Evolutionary conservation across 2,113 vertebrate species (phyloP).

Genomic region (Ameiurus melas): DNA sequence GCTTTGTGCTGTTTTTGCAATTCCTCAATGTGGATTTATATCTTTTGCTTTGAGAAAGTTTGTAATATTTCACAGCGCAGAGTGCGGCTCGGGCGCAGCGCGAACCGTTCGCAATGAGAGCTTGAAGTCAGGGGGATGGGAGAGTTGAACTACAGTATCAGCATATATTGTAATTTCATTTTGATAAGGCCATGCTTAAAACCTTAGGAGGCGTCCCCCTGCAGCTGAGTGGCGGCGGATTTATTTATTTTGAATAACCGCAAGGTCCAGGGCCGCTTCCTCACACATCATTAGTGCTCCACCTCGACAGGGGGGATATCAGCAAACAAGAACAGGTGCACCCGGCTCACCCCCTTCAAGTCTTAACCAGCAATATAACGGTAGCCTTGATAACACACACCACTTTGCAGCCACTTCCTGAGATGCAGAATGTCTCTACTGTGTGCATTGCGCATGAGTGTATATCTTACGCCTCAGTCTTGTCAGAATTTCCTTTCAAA

Average conservation of each 20-base stretch:
- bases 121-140: conserved; percentile 39
- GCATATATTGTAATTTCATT: conserved; percentile 83
- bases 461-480: conserved; percentile 61
- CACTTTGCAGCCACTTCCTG: conserved; percentile 65
- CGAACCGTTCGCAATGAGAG: conserved; percentile 45
- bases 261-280: conserved; percentile 58
- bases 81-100: conserved; percentile 57
- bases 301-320: conserved; percentile 66
- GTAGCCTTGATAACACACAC: conserved; percentile 66
- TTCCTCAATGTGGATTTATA: conserved; percentile 81
- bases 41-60: conserved; percentile 81
- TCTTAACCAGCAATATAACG: conserved; percentile 56
- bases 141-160: conserved; percentile 74
- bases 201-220: conserved; percentile 62
- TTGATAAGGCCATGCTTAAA: conserved; percentile 78
- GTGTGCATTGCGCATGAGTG: conserved; percentile 49
- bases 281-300: conserved; percentile 67
- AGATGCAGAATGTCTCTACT: conserved; percentile 60
- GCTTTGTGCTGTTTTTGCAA: conserved; percentile 83
- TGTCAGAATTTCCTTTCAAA: conserved; percentile 89
- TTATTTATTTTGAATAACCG: conserved; percentile 71
- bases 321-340: conserved; percentile 70
- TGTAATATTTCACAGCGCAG: conserved; percentile 78
- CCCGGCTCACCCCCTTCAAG: conserved; percentile 31
- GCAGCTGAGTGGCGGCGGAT: conserved; percentile 55